Base-by-base conservation (phyloP, 2,888 invertebrate genomes). In the Oligia fasciuncula region DNA sequence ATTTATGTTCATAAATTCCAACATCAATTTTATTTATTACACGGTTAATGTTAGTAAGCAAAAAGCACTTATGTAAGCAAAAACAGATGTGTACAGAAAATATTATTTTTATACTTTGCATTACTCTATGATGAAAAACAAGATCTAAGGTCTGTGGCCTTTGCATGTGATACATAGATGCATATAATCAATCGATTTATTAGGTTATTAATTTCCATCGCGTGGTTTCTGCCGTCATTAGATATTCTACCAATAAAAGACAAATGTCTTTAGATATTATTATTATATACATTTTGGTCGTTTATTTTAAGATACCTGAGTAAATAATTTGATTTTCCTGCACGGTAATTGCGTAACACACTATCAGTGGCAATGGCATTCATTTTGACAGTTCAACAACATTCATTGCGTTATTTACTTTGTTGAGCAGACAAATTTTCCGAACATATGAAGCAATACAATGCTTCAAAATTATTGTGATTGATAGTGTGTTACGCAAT, bases 21-120 rank as follows among this genome's bases (percentile, higher is more conserved):
- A 80, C 63, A 40, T 57, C 5, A 17, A 46, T n/a, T 43, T n/a
- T 35, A 49, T 73, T 43, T 46, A 29, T 43, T 35, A 65, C 62
- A 83, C 13, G 14, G 14, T 72, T 73, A 71, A 71, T 76, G 72
- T 71, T 63, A 63, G 57, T 57, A 57, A 29, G 29, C 29, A 29
- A 29, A 29, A 29, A 29, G 29, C 17, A 68, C 68, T 57, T 57
- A 57, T 46, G 43, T 46, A 23, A 60, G 72, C 57, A 69, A 69
- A 65, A 77, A 72, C 29, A 11, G 2, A 29, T 80, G 63, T 51
- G n/a, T 49, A 57, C n/a, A 51, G 29, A 80, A 72, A 63, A 72
- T 83, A 60, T 67, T 73, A 40, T 62, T 79, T 73, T 66, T n/a
- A 49, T 17, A 77, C 29, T 78, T 70, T 51, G 43, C 63, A 17